Evolutionary conservation across 2,797 vertebrate genomes (phyloP), one percentile per base, ranked within the genome.

Genomic region (Eutrigla gurnardus): DNA sequence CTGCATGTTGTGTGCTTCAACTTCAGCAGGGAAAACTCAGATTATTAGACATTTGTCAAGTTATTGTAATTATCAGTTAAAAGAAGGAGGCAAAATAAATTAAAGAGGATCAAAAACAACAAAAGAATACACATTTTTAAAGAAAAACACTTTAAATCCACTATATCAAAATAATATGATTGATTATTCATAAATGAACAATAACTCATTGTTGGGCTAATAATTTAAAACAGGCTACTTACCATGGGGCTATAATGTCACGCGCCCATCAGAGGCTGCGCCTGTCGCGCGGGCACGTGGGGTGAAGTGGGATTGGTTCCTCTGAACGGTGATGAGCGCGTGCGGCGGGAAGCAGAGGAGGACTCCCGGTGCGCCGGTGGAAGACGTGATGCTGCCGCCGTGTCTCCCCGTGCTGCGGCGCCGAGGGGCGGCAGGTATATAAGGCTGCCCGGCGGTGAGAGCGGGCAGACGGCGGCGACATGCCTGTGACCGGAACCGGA

Each of bases 221-320:
- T 15, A 32, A 25, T 25, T 54, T 10, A 40, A 50, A 37, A 46
- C 43, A 43, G 42, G 14, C 45, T 2, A 75, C 57, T 33, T 36
- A 32, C 54, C 15, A 9, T 39, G 42, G 7, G 14, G 14, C 15
- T 46, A 3, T 10, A 14, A 13, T 15, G 17, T 2, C 6, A 13
- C 90, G 89, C 77, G 92, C 95, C 95, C 25, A 25, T 95, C 87
- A 88, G 86, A 90, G 92, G 90, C 32, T 93, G 88, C 66, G 80
- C 86, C 40, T 86, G 72, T 80, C 82, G 91, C 15, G 0, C 3
- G 0, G 86, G 83, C 88, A 86, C 84, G 78, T 79, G 73, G 58
- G 90, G 60, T 64, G 86, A 93, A 87, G 85, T 81, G 84, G 89
- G 90, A 93, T 93, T 81, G 80, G 59, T 90, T 91, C 83, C 63